A percentile compares a stretch with the other conserved stretches of the same genome.
phyloP scores from a whole-genome alignment of 2,113 vertebrate species.

The Petaurus breviceps region DNA sequence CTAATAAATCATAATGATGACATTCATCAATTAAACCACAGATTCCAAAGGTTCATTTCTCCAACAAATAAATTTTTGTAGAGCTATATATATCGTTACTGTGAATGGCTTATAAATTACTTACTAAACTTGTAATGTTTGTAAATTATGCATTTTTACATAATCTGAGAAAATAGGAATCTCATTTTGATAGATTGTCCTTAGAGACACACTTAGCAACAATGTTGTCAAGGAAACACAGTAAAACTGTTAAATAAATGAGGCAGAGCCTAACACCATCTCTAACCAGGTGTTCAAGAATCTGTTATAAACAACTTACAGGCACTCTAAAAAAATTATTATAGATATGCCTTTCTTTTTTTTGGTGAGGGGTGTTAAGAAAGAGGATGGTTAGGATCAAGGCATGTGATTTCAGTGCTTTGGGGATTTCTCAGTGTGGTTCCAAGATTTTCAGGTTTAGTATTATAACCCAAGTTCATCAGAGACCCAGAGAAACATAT shows the following conservation, averaged over 20 bases:
- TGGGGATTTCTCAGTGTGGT: background rate
- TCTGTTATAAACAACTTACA: conserved; percentile 67
- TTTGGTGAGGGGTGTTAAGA: background rate
- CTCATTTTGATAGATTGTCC: conserved; percentile 59
- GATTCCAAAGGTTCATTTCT: conserved; percentile 38
- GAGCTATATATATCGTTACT: background rate
- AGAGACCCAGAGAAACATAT: background rate
- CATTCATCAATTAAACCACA: conserved; percentile 43
- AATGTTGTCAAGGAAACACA: conserved; percentile 56
- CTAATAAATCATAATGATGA: background rate
- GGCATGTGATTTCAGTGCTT: background rate
- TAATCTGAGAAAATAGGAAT: conserved; percentile 51
- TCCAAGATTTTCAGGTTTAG: background rate
- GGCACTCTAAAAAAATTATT: conserved; percentile 63
- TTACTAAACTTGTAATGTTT: conserved; percentile 41
- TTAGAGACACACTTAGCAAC: conserved; percentile 55
- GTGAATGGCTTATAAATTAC: conserved; percentile 7
- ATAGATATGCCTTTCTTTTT: conserved; percentile 26
- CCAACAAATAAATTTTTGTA: conserved; percentile 38
- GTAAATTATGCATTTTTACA: conserved; percentile 59
- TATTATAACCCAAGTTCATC: background rate
- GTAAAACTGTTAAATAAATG: conserved; percentile 54
- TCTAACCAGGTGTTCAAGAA: conserved; percentile 38
- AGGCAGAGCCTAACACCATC: background rate
- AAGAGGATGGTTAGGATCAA: background rate